Conservation (phyloP, 2,797 vertebrate genomes). For the Catharus ustulatus region DNA sequence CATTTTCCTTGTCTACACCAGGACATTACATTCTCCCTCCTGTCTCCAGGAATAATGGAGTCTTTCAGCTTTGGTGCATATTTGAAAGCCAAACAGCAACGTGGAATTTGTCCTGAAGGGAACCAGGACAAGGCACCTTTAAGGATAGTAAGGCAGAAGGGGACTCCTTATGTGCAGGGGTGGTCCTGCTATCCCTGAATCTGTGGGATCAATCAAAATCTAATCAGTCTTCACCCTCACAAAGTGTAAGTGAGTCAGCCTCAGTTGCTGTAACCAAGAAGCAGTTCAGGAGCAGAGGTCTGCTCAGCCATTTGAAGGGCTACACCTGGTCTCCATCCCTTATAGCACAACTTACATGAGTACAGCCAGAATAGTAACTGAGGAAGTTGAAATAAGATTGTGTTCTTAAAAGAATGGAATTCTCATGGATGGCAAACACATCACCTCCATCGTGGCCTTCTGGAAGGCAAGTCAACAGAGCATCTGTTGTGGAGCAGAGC, state of each 20-base stretch:
- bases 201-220: neutral
- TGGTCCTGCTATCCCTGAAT: neutral
- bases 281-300: neutral
- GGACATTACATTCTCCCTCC: neutral
- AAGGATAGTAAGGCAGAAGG: slow-evolving; percentile 57
- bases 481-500: neutral
- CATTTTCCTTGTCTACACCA: neutral
- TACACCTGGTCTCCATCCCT: fast-evolving
- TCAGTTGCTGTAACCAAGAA: neutral
- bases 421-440: neutral
- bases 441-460: neutral
- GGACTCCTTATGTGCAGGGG: neutral
- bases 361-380: neutral
- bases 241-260: neutral
- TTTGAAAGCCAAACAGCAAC: neutral
- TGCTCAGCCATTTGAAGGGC: neutral
- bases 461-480: neutral
- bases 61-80: slow-evolving; percentile 28
- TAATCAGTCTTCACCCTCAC: neutral
- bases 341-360: neutral
- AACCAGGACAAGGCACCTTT: slow-evolving; percentile 58
- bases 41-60: neutral
- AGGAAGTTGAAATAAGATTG: neutral
- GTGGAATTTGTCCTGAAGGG: slow-evolving; percentile 18
- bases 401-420: neutral